Evolutionary conservation across 2,113 vertebrate species (phyloP).

Genomic region (Rhipidura dahli): DNA sequence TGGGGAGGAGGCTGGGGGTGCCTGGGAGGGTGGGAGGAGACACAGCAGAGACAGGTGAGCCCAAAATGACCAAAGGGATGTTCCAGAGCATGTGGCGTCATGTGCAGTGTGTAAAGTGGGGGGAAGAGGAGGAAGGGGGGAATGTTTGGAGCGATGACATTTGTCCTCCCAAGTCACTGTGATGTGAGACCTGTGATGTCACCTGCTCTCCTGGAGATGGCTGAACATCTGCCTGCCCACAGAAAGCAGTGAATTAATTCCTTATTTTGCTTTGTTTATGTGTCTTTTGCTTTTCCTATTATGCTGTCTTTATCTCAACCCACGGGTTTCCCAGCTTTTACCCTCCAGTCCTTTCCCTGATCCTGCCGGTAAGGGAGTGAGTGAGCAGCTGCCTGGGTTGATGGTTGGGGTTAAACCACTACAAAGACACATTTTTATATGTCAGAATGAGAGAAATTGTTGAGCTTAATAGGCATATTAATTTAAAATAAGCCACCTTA

Average conservation of each 20-base stretch:
- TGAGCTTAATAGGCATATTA: neutral
- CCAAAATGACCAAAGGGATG: neutral
- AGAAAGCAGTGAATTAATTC: neutral
- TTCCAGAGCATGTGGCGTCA: rapidly evolving
- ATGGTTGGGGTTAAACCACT: neutral
- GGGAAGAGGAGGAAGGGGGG: rapidly evolving
- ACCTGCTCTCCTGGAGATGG: neutral
- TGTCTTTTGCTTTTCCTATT: neutral
- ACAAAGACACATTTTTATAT: neutral
- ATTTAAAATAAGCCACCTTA: neutral
- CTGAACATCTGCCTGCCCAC: neutral
- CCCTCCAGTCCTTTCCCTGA: rapidly evolving
- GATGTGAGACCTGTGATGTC: rapidly evolving
- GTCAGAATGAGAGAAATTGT: neutral
- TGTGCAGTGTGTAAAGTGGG: rapidly evolving
- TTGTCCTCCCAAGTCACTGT: neutral
- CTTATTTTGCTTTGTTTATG: neutral
- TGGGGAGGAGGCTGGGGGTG: neutral
- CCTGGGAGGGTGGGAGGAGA: neutral
- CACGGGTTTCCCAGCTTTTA: neutral
- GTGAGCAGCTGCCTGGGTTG: rapidly evolving
- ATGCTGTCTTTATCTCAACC: neutral
- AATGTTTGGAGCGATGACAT: rapidly evolving
- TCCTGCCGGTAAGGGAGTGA: neutral
- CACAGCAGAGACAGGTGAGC: neutral